Evolutionary conservation across 2,888 invertebrate genomes (phyloP).

Genomic region (Oxytorus armatus): DNA sequence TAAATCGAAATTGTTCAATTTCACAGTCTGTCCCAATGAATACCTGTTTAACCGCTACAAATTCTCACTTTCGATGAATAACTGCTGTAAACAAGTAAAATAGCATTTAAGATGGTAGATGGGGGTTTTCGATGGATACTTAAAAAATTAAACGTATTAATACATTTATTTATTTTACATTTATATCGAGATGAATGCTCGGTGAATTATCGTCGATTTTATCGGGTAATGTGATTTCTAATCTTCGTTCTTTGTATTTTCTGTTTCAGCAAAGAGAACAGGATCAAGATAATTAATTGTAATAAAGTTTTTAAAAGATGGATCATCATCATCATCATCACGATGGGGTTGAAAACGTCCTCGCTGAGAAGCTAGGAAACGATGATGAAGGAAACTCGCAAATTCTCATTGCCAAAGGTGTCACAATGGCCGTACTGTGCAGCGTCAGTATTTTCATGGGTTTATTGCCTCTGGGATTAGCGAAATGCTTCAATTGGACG

Average conservation of each 20-base stretch:
- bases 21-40: background rate
- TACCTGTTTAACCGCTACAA: background rate
- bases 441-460: slow-evolving; percentile 91
- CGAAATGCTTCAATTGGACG: slow-evolving; percentile 88
- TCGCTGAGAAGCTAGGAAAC: background rate
- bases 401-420: slow-evolving; percentile 90
- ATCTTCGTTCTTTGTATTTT: background rate
- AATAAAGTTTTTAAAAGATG: slow-evolving; percentile 13
- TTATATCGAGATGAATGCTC: background rate
- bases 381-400: slow-evolving; percentile 77
- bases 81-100: background rate
- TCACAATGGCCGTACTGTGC: slow-evolving; percentile 92
- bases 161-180: background rate
- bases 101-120: background rate
- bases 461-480: slow-evolving; percentile 89
- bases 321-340: slow-evolving; percentile 52
- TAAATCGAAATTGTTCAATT: background rate
- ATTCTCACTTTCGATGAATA: background rate
- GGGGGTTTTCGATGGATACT: background rate
- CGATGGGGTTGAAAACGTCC: slow-evolving; percentile 16
- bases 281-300: slow-evolving; percentile 3
- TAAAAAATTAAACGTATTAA: background rate
- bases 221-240: background rate
- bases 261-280: slow-evolving; percentile 21
- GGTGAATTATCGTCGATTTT: background rate